A percentile compares a stretch with the other conserved stretches of the same genome.
These are phyloP conservation scores for Eutrigla gurnardus DNA, from an alignment of 2,797 vertebrate genomes.

Conservation along the genomic window DNA sequence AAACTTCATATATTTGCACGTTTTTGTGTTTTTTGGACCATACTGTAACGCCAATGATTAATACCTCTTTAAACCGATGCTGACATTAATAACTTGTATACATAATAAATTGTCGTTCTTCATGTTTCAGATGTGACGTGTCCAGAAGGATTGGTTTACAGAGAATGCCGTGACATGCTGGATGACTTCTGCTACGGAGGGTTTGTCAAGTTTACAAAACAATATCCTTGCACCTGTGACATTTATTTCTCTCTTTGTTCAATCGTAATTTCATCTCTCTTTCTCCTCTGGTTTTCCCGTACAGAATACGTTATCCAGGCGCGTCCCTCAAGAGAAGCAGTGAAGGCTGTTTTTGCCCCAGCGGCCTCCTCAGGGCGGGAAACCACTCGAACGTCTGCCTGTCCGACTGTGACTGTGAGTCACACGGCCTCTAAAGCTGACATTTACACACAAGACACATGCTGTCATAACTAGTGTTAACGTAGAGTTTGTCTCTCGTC, in stretches of 20 bases:
- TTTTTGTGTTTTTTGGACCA: not conserved
- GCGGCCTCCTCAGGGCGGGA: conserved; percentile 47
- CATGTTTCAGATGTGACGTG: conserved; percentile 68
- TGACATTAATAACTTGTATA: not conserved
- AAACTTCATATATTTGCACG: not conserved
- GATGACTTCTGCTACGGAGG: conserved; percentile 74
- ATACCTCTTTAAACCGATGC: not conserved
- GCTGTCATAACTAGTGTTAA: not conserved
- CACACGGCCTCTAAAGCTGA: not conserved
- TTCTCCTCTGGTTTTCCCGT: conserved; percentile 1
- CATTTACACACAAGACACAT: not conserved
- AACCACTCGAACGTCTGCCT: conserved; percentile 72
- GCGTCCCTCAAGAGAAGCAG: not conserved
- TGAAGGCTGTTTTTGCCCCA: conserved; percentile 80
- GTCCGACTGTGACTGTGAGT: conserved; percentile 75
- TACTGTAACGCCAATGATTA: not conserved
- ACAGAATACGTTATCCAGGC: conserved; percentile 43
- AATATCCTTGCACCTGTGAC: not conserved
- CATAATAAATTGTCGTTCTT: not conserved
- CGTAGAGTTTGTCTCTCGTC: not conserved
- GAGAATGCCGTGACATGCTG: conserved; percentile 60
- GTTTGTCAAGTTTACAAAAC: conserved; percentile 59
- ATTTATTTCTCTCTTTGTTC: not conserved
- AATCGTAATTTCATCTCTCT: not conserved
- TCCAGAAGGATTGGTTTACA: conserved; percentile 64